Evolutionary conservation across 2,113 vertebrate species (phyloP).

Genomic region (Centropristis striata): DNA sequence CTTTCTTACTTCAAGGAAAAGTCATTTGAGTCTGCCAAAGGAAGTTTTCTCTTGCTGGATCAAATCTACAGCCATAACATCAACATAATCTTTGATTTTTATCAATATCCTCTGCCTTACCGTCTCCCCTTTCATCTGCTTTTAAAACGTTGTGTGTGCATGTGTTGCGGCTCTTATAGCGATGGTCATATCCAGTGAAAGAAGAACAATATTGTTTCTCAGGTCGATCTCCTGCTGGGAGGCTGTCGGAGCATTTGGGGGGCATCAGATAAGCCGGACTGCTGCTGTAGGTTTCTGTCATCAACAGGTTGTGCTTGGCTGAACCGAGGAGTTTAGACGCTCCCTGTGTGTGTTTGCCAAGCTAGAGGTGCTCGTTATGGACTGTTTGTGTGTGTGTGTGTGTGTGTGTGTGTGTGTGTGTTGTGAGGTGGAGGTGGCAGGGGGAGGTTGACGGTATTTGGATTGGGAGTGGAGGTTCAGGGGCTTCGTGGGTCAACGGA

Average conservation of each 20-base stretch:
- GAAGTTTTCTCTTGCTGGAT: background rate
- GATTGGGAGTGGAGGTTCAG: slow-evolving; percentile 51
- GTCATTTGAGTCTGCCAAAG: background rate
- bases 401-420: slow-evolving; percentile 28
- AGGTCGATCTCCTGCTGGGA: background rate
- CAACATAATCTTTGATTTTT: slow-evolving; percentile 20
- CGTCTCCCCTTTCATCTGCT: slow-evolving; percentile 5
- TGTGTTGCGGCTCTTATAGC: background rate
- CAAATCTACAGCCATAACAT: slow-evolving; percentile 23
- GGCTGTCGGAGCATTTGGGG: background rate
- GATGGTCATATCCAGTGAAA: background rate
- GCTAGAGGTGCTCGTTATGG: slow-evolving; percentile 64
- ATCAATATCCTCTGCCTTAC: background rate
- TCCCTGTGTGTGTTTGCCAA: slow-evolving; percentile 54
- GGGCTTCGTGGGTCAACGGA: slow-evolving; percentile 75
- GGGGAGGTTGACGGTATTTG: slow-evolving; percentile 46
- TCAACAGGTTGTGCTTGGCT: slow-evolving; percentile 61
- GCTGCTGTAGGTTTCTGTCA: slow-evolving; percentile 63
- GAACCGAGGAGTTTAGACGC: slow-evolving; percentile 49
- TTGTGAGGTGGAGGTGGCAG: slow-evolving; percentile 14
- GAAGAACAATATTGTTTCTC: background rate
- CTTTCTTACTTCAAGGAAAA: background rate
- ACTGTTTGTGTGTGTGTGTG: slow-evolving; percentile 6
- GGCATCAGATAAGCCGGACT: slow-evolving; percentile 65
- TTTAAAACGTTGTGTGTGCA: background rate